These are phyloP conservation scores for Regulus satrapa DNA, from an alignment of 2,113 vertebrate species.

Conservation along the genomic window DNA sequence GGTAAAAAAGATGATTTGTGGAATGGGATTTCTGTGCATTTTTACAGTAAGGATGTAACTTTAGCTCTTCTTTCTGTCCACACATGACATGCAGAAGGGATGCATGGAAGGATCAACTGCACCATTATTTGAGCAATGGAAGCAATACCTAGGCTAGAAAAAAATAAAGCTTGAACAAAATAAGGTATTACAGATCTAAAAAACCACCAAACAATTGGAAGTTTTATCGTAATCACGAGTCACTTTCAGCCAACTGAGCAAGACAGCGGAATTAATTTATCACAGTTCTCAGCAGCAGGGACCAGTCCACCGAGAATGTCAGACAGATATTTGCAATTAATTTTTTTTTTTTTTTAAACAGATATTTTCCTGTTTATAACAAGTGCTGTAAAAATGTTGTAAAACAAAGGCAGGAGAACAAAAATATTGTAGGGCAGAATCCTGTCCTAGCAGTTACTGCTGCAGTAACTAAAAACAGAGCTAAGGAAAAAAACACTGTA, in stretches of 20 bases:
- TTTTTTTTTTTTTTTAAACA: neutral
- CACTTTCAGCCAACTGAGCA: neutral
- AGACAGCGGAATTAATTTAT: neutral
- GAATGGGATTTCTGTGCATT: neutral
- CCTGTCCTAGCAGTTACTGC: neutral
- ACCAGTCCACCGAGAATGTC: neutral
- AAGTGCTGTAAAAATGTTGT: neutral
- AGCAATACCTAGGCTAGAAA: neutral
- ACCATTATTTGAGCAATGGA: neutral
- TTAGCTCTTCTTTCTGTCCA: neutral
- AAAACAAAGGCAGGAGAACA: neutral
- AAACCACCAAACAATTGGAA: neutral
- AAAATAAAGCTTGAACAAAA: neutral
- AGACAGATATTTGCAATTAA: neutral
- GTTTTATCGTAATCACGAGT: neutral
- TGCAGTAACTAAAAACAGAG: neutral
- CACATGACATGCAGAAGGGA: neutral
- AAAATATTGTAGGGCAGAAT: neutral
- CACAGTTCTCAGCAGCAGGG: neutral
- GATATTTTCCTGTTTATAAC: neutral
- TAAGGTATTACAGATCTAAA: neutral
- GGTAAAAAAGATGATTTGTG: neutral
- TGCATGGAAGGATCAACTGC: neutral
- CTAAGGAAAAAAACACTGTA: neutral
- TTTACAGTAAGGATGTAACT: neutral